phyloP scores from a whole-genome alignment of 2,113 vertebrate genomes.

The Spizaetus ornatus region DNA sequence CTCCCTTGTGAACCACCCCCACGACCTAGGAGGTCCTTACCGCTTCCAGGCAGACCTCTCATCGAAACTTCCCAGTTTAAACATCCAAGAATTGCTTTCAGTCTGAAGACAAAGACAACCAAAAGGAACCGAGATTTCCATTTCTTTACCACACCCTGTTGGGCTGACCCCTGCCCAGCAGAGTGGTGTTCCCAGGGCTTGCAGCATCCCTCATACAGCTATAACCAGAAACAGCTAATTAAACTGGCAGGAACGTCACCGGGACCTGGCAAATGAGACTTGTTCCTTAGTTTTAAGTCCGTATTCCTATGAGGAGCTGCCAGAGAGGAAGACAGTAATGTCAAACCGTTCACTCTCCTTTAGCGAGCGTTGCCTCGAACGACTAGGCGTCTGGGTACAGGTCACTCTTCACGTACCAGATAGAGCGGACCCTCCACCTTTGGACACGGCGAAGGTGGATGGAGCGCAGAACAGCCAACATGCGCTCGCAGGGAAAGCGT shows the following conservation, averaged over 20 bases:
- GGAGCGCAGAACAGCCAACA: rapidly evolving
- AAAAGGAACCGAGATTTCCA: not conserved
- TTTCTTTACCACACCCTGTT: not conserved
- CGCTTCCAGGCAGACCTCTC: not conserved
- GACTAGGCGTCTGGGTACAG: not conserved
- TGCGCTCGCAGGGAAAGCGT: rapidly evolving
- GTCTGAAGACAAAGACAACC: not conserved
- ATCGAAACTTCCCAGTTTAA: not conserved
- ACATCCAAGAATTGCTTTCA: not conserved
- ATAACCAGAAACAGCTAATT: conserved; percentile 21
- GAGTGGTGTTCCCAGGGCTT: conserved; percentile 4
- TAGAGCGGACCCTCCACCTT: not conserved
- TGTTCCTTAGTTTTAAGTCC: not conserved
- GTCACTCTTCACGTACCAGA: rapidly evolving
- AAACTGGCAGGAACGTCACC: not conserved
- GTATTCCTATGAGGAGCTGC: not conserved
- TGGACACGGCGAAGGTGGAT: rapidly evolving
- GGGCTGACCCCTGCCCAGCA: not conserved
- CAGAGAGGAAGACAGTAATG: not conserved
- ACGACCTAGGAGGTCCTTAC: not conserved
- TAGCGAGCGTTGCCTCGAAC: not conserved
- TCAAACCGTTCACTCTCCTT: not conserved
- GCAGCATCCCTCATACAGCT: not conserved
- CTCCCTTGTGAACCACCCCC: not conserved
- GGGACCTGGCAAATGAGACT: not conserved